Percentiles rank a stretch among this genome's conserved stretches.
These are phyloP conservation scores for Eulimnadia texana DNA, from an alignment of 1,140 invertebrate genomes.

Conservation along the genomic window DNA sequence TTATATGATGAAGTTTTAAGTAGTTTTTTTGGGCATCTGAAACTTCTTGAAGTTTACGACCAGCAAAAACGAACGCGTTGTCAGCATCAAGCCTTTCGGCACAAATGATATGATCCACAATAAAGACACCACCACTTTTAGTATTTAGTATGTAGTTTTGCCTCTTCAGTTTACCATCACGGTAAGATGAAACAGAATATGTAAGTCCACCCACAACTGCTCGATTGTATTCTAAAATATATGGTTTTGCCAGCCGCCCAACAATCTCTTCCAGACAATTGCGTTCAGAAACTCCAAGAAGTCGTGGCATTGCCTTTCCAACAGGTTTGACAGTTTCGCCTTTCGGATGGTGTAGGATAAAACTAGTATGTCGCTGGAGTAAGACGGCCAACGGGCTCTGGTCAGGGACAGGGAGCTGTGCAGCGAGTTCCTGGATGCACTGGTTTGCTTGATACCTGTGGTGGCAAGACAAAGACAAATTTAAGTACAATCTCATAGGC, in stretches of 20 bases:
- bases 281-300: not conserved
- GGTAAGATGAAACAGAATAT: not conserved
- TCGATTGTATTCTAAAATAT: not conserved
- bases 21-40: not conserved
- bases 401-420: not conserved
- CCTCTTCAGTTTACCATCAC: not conserved
- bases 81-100: not conserved
- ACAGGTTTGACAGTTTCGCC: not conserved
- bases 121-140: not conserved
- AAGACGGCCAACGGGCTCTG: not conserved
- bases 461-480: not conserved
- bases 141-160: not conserved
- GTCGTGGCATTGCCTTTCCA: not conserved
- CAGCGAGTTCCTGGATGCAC: not conserved
- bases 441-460: not conserved
- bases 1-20: not conserved
- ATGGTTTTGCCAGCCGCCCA: not conserved
- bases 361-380: not conserved
- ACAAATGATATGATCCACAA: not conserved
- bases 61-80: not conserved
- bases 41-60: not conserved
- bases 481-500: too few relatives aligned
- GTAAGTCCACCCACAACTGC: not conserved
- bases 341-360: not conserved
- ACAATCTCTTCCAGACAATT: not conserved